phyloP scores from a whole-genome alignment of 64 coral and sea anemone species.

The Cladopsammia gracilis region DNA sequence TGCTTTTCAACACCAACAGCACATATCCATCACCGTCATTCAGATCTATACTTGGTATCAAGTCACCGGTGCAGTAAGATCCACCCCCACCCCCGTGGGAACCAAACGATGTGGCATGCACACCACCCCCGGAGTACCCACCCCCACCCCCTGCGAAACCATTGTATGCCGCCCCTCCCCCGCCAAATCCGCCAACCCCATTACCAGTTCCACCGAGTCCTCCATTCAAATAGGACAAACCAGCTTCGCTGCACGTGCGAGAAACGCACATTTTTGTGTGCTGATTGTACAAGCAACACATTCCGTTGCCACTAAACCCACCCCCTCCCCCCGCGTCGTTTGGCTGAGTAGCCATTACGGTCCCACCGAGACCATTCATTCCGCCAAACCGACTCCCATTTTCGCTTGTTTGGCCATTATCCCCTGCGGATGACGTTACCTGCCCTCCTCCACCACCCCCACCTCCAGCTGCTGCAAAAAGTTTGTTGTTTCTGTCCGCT shows the following conservation, averaged over 20 bases:
- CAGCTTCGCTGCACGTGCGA: background rate
- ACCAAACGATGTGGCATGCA: background rate
- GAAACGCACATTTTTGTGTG: background rate
- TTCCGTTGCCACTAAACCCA: constrained; percentile 28
- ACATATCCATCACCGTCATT: constrained; percentile 47
- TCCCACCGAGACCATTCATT: constrained; percentile 13
- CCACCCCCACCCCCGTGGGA: constrained; percentile 45
- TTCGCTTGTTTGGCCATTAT: background rate
- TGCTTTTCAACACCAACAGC: background rate
- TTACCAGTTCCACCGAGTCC: constrained; percentile 46
- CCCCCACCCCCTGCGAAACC: constrained; percentile 50
- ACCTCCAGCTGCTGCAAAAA: constrained; percentile 50
- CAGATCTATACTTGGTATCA: background rate
- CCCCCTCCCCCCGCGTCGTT: constrained; percentile 46
- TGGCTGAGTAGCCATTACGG: background rate
- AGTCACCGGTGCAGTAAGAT: background rate
- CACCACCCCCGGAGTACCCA: constrained; percentile 65
- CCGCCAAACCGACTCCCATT: constrained; percentile 7
- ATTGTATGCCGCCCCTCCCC: constrained; percentile 30
- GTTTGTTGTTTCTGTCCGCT: background rate
- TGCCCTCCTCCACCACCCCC: constrained; percentile 45
- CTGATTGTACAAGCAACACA: background rate
- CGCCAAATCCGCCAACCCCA: constrained; percentile 40
- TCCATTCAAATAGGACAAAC: background rate
- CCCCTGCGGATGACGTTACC: background rate